Evolutionary conservation across 2,113 vertebrate genomes (phyloP).

Genomic region (Apaloderma vittatum): DNA sequence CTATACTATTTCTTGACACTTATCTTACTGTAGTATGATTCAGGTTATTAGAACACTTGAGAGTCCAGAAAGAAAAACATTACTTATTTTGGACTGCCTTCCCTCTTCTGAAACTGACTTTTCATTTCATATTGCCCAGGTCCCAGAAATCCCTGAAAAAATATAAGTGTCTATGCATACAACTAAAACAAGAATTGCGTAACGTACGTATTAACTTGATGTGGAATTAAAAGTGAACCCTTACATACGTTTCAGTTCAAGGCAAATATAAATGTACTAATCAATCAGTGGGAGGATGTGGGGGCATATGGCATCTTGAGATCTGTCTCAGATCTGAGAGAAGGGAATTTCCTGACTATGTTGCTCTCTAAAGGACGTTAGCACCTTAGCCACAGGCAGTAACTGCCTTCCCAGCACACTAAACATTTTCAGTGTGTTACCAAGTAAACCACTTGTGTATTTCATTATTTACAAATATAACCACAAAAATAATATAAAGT

Average conservation of each 20-base stretch:
- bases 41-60: neutral
- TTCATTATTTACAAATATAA: neutral
- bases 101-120: constrained; percentile 58
- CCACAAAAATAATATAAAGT: neutral
- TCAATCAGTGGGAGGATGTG: neutral
- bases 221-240: neutral
- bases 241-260: neutral
- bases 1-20: neutral
- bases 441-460: fast-evolving
- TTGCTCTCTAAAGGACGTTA: neutral
- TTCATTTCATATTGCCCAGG: constrained; percentile 72
- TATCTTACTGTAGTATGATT: neutral
- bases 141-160: constrained; percentile 64
- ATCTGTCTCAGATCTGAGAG: neutral
- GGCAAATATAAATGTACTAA: neutral
- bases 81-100: constrained; percentile 54
- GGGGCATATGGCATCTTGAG: neutral
- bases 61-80: neutral
- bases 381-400: neutral
- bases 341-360: neutral
- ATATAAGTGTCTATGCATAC: neutral
- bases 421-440: neutral
- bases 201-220: neutral
- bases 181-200: neutral
- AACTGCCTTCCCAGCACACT: neutral